These are phyloP conservation scores for Eupsittula cactorum DNA, from an alignment of 2,113 vertebrate species.

Conservation along the genomic window DNA sequence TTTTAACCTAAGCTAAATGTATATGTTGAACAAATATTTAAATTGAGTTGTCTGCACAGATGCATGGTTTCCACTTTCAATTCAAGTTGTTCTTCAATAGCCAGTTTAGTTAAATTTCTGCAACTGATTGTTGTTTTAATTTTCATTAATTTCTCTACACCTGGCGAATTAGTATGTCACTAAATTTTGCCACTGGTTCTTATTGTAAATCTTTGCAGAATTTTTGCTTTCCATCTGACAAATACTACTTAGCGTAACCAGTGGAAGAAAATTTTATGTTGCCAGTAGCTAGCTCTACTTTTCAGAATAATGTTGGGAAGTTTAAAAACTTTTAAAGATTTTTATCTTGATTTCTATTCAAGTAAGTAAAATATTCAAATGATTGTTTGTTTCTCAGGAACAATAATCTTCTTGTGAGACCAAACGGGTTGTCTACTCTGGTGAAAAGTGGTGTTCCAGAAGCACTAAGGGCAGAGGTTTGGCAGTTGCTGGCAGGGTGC, in stretches of 20 bases:
- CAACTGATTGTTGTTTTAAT: background rate
- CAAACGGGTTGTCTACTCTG: constrained; percentile 86
- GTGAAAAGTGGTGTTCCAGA: constrained; percentile 93
- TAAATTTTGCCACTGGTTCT: background rate
- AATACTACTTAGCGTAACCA: background rate
- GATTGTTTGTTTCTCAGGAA: constrained; percentile 79
- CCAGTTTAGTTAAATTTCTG: background rate
- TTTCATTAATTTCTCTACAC: background rate
- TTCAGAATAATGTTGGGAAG: background rate
- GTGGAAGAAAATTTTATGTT: background rate
- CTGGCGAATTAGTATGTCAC: background rate
- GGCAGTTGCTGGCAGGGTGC: constrained; percentile 94
- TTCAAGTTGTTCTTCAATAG: background rate
- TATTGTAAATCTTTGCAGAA: background rate
- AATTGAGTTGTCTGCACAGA: background rate
- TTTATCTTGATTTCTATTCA: background rate
- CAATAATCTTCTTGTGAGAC: constrained; percentile 87
- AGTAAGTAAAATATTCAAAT: background rate
- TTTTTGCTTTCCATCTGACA: background rate
- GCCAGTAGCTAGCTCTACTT: background rate
- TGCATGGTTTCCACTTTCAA: background rate
- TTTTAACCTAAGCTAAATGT: background rate
- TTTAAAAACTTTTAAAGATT: background rate
- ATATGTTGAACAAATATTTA: background rate
- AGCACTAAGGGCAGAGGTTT: constrained; percentile 94